A percentile compares a stretch with the other conserved stretches of the same genome.
phyloP scores from a whole-genome alignment of 2,888 invertebrate genomes.

The Heliothis peltigera region DNA sequence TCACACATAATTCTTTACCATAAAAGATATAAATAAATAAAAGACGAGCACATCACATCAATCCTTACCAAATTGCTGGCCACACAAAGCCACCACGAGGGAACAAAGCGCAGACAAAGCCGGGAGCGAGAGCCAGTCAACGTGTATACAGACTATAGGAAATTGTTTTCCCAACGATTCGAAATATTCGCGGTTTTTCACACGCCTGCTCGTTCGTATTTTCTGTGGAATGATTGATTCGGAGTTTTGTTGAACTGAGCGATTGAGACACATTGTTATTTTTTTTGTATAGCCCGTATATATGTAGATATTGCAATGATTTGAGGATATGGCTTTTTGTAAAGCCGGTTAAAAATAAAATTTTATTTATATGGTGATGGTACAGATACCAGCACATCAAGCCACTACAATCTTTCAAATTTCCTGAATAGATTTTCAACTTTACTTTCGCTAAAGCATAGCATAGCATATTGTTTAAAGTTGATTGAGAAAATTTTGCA shows the following conservation, averaged over 20 bases:
- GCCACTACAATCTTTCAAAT: too few relatives aligned
- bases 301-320: too few relatives aligned
- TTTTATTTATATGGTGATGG: too few relatives aligned
- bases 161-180: slow-evolving; percentile 70
- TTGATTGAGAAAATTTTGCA: too few relatives aligned
- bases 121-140: slow-evolving; percentile 30
- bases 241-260: slow-evolving; percentile 58
- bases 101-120: slow-evolving; percentile 31
- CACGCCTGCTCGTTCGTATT: slow-evolving; percentile 59
- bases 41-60: slow-evolving; percentile 27
- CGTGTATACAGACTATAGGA: slow-evolving; percentile 54
- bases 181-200: slow-evolving; percentile 48
- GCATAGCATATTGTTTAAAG: too few relatives aligned
- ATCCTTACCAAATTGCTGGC: slow-evolving; percentile 31
- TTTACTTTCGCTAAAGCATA: too few relatives aligned
- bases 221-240: slow-evolving; percentile 74
- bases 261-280: slow-evolving; percentile 49
- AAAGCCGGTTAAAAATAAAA: too few relatives aligned
- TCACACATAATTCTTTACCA: neutral
- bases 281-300: too few relatives aligned
- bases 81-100: slow-evolving; percentile 31
- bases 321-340: too few relatives aligned
- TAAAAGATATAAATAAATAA: neutral
- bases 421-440: too few relatives aligned
- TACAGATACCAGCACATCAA: too few relatives aligned